Evolutionary conservation across 2,888 invertebrate genomes (phyloP).

Genomic region (Lasioglossum leucozonium): DNA sequence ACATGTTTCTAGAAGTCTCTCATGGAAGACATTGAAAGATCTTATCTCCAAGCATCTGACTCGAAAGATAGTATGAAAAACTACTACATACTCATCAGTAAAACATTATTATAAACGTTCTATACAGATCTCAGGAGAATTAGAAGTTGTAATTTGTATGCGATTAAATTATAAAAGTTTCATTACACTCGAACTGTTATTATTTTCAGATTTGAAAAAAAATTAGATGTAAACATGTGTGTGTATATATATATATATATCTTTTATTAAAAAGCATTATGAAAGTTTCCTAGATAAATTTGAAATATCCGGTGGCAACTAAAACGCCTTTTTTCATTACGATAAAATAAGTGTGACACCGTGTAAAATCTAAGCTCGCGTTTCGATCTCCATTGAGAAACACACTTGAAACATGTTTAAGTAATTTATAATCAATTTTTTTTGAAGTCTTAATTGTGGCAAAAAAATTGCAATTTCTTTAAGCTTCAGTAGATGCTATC

Average conservation of each 20-base stretch:
- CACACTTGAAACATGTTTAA: slow-evolving; percentile 73
- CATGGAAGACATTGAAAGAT: slow-evolving; percentile 65
- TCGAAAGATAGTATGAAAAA: slow-evolving; percentile 28
- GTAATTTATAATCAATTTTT: slow-evolving; percentile 69
- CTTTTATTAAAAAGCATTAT: not conserved
- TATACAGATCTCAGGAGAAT: slow-evolving; percentile 15
- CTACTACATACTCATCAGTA: not conserved
- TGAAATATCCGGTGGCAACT: not conserved
- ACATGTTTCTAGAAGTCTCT: slow-evolving; percentile 70
- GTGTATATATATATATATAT: not conserved
- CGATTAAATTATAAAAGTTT: not conserved
- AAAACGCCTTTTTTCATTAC: not conserved
- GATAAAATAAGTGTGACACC: slow-evolving; percentile 5
- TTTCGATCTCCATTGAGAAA: slow-evolving; percentile 66
- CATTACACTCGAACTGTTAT: not conserved
- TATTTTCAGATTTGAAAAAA: not conserved
- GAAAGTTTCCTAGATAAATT: not conserved
- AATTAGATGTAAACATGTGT: no score
- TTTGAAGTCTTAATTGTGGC: slow-evolving; percentile 56
- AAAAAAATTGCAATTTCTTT: slow-evolving; percentile 66
- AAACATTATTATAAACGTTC: slow-evolving; percentile 12
- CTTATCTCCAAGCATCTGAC: slow-evolving; percentile 22
- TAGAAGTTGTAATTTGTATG: not conserved
- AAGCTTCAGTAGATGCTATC: slow-evolving; percentile 87
- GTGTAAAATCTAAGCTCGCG: slow-evolving; percentile 26